Evolutionary conservation across 2,113 vertebrate genomes (phyloP), one percentile per base, ranked within the genome.

Genomic region (Maccullochella peelii): DNA sequence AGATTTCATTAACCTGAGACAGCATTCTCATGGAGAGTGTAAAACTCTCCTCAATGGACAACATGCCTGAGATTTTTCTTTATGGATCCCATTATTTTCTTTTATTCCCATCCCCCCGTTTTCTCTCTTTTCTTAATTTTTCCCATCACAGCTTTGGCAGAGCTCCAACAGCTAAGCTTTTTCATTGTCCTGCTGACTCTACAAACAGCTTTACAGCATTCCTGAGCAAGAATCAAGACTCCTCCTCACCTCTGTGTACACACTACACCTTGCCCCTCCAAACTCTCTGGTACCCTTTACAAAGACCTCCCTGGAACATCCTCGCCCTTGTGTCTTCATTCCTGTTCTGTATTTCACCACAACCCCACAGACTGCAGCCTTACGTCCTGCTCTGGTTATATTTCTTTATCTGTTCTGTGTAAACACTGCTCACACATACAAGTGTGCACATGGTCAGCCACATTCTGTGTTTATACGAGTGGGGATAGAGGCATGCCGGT

Each of bases 191-290:
- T 86, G 76, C 85, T 90, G 88, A 89, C 85, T 88, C 78, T 82
- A 87, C 87, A 91, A 92, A 91, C 86, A 86, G 84, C 82, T 91
- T 92, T 68, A 77, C 84, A 88, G 61, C 84, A 79, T 92, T 93
- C 88, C 85, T 78, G 81, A 84, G 80, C 49, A 47, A 30, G 77
- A 87, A 50, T 58, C 61, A 1, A 73, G 83, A 57, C 77, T 86
- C 82, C 84, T 82, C 72, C 66, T 90, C 86, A 89, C 83, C 90
- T 80, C 79, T 89, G 78, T 81, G 57, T 80, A 89, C 83, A 91
- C 80, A 67, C 76, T 21, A 65, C 80, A 88, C 83, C 86, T 88
- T 75, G 49, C 30, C 75, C 75, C 72, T 80, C 57, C 30, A 74
- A 89, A 82, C 71, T 82, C 77, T 87, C 40, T 47, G 68, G 75